Conservation (phyloP, 2,797 vertebrate species). For the Smutsia temminckii region DNA sequence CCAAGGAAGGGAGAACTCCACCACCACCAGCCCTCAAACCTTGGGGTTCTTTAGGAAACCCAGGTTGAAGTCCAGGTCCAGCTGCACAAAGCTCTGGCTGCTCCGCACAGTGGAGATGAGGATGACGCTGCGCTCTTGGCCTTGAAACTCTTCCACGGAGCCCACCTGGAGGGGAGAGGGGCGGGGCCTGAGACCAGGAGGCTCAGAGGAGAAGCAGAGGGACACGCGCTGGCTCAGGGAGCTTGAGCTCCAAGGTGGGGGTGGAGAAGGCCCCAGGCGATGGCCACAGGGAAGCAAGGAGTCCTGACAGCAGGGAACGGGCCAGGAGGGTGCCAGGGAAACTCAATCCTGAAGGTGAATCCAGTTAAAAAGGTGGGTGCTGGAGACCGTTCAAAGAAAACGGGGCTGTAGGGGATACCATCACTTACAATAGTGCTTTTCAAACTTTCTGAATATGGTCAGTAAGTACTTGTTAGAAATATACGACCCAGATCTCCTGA, state of each 20-base stretch:
- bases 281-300: neutral
- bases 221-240: neutral
- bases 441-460: neutral
- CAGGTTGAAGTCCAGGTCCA: slow-evolving; percentile 90
- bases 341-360: neutral
- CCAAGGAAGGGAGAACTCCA: rapidly evolving
- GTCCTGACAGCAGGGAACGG: neutral
- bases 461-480: neutral
- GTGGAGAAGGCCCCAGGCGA: neutral
- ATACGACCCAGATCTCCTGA: neutral
- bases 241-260: neutral
- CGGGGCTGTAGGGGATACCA: neutral
- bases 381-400: neutral
- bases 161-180: slow-evolving; percentile 89
- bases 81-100: slow-evolving; percentile 81
- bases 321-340: neutral
- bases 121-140: slow-evolving; percentile 93
- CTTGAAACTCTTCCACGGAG: slow-evolving; percentile 97
- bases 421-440: neutral
- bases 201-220: neutral
- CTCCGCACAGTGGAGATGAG: slow-evolving; percentile 95
- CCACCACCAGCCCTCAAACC: slow-evolving; percentile 81
- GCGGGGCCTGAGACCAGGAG: neutral
- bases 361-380: neutral
- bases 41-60: slow-evolving; percentile 96